These are phyloP conservation scores for Myotis daubentonii DNA, from an alignment of 2,797 vertebrate species.

Conservation along the genomic window DNA sequence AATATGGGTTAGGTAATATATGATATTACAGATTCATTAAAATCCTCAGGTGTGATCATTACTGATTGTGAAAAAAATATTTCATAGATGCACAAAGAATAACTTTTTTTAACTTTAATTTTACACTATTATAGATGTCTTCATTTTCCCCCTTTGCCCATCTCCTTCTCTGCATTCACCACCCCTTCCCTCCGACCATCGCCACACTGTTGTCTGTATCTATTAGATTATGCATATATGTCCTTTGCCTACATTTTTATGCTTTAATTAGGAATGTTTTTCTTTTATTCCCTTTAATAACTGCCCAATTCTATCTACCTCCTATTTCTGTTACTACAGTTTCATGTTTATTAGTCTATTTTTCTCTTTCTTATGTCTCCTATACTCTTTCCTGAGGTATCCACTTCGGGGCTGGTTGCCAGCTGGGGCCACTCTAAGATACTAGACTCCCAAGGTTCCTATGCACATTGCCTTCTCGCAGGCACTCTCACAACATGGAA, in stretches of 20 bases:
- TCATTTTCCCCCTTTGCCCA: neutral
- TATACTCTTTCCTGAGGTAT: neutral
- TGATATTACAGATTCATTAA: constrained; percentile 1
- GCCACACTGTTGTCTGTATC: neutral
- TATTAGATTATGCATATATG: neutral
- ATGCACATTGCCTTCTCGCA: neutral
- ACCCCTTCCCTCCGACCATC: neutral
- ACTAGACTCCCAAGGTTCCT: neutral
- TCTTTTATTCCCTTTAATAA: neutral
- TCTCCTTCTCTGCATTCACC: neutral
- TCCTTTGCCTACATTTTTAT: neutral
- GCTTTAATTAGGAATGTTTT: neutral
- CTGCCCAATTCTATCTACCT: neutral
- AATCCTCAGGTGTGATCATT: neutral
- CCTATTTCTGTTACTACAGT: neutral
- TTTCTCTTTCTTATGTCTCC: neutral
- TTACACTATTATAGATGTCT: neutral
- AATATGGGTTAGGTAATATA: neutral
- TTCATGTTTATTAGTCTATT: neutral
- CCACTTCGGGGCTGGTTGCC: neutral
- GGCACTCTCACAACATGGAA: neutral
- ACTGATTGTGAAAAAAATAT: neutral
- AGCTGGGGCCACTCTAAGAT: neutral
- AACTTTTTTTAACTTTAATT: neutral
- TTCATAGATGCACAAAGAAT: neutral